Base-by-base conservation (phyloP, 2,113 vertebrate genomes). In the Pseudorasbora parva region DNA sequence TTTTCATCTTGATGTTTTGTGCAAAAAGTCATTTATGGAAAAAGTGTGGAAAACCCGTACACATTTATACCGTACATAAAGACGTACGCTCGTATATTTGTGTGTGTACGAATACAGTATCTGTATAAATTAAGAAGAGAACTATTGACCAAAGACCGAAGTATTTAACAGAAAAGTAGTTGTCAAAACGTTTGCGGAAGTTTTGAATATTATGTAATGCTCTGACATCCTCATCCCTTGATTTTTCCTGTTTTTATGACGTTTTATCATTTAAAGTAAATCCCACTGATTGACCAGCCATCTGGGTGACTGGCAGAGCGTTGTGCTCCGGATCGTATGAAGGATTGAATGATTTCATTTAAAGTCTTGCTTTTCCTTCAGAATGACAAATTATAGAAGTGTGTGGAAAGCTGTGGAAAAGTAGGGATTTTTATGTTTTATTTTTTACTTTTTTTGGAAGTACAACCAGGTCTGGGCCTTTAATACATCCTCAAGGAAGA, bases 141-240 rank as follows among this genome's bases (percentile, higher is more conserved):
- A 89, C 92, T 92, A 93, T 93, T 91, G 93, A 94, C 93, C 93
- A 94, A 94, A 94, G 93, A 94, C 93, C 91, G 92, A 93, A 93
- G 91, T 94, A 92, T 93, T 93, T 93, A 92, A 91, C 91, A 91
- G 91, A 93, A 93, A 87, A 89, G 89, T 91, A 88, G 88, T 88
- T 51, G 49, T 69, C 47, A 90, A 92, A 90, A 93, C 14, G 83
- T 92, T 92, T 81, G 90, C 11, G 8, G 62, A 45, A 56, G 49
- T 72, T 72, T 78, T 74, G 19, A 68, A 57, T 78, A 72, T 86
- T 43, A 81, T 64, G 33, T 56, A 23, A 78, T 71, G 45, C 69
- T 37, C 68, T 66, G 49, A 73, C 54, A 47, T 49, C 77, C 57
- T 75, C 25, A 57, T 21, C 49, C 81, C 64, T 82, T 4, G 5